These are phyloP conservation scores for Daubentonia madagascariensis DNA, from an alignment of 2,113 vertebrate species.

Conservation along the genomic window DNA sequence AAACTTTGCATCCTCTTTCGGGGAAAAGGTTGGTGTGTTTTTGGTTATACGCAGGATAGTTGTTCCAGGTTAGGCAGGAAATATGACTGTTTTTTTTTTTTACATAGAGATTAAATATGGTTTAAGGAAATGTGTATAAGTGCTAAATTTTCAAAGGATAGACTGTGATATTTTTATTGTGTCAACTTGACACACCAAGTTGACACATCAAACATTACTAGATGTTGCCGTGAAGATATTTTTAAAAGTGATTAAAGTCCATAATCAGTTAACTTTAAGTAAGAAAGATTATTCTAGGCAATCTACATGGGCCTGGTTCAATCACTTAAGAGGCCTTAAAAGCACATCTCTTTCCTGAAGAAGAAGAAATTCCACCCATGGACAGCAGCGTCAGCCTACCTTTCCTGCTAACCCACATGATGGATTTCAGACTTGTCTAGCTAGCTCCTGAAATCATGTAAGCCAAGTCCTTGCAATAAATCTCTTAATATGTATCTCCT, in stretches of 20 bases:
- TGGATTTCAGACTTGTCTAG: background rate
- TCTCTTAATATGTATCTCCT: background rate
- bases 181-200: background rate
- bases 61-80: background rate
- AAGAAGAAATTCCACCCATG: background rate
- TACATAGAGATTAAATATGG: background rate
- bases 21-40: background rate
- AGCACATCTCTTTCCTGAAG: background rate
- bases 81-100: background rate
- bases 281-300: background rate
- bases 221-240: background rate
- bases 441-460: background rate
- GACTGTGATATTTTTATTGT: background rate
- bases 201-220: background rate
- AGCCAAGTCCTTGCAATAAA: background rate
- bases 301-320: background rate
- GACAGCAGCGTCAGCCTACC: background rate
- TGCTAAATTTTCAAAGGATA: background rate
- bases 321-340: background rate
- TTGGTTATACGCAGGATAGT: background rate
- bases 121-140: background rate
- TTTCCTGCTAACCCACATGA: background rate
- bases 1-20: background rate
- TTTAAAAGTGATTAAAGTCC: background rate
- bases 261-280: background rate